A percentile compares a stretch with the other conserved stretches of the same genome.
Conservation (phyloP, 1,140 invertebrate genomes). For the Fopius arisanus region DNA sequence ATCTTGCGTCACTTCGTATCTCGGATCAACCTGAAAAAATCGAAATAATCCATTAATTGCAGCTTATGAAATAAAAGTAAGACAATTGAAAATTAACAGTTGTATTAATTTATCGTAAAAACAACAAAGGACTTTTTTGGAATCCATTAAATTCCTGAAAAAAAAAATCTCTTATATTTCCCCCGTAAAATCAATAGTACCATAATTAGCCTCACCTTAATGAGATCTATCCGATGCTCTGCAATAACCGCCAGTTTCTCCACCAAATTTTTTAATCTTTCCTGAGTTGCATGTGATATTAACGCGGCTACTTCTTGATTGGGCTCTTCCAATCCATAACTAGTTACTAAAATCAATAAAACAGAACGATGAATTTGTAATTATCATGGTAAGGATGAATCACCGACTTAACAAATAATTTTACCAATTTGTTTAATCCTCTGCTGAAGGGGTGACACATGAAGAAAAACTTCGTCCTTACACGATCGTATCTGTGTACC, state of each 20-base stretch:
- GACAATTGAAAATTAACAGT: too few species aligned
- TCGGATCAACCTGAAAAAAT: conserved; percentile 75
- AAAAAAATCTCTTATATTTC: too few species aligned
- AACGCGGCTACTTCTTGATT: conserved; percentile 87
- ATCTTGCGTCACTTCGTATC: conserved; percentile 91
- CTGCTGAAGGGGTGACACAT: conserved; percentile 77
- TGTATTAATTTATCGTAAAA: too few species aligned
- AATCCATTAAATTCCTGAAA: too few species aligned
- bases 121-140: too few species aligned
- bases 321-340: conserved; percentile 87
- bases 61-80: too few species aligned
- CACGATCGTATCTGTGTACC: conserved; percentile 95
- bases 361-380: background rate
- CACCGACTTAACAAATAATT: background rate
- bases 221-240: conserved; percentile 91
- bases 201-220: conserved; percentile 74
- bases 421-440: conserved; percentile 80
- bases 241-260: conserved; percentile 94
- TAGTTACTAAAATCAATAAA: conserved; percentile 65
- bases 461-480: conserved; percentile 93
- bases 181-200: background rate
- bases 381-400: background rate
- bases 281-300: conserved; percentile 95
- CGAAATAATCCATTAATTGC: background rate
- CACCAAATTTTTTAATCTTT: conserved; percentile 88